Base-by-base conservation (phyloP, 1,140 invertebrate species). In the Radopholus similis region DNA sequence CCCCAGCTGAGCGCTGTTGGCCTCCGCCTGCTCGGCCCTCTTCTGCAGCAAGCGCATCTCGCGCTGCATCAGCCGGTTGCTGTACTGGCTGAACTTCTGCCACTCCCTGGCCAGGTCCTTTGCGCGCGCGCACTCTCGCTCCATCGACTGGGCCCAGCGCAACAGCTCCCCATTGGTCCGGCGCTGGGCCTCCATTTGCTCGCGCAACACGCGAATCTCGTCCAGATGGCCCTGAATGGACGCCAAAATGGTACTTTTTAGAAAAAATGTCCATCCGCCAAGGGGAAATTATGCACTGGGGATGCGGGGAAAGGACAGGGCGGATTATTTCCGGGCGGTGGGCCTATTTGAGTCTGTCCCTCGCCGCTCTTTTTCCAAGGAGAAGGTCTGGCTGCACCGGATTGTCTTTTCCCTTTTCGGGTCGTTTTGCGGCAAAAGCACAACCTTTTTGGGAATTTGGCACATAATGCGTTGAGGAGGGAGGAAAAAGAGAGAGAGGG, bases 31-130 rank as follows among this genome's bases (percentile, higher is more conserved):
- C 30, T 58, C 34, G 30, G 66, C 21, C 28, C 60, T 30, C n/a
- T 35, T 5, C 23, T 70, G 65, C 65, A 66, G 66, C 23, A 49
- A 37, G 49, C 26, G 58, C n/a, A 70, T 44, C 26, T 70, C 68
- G 83, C 95, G 93, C 42, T 92, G 86, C 93, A 97, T 96, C 0
- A 97, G 93, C 77, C 90, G 91, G 4, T 93, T 92, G 2, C 93
- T 96, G 83, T 97, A 96, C 32, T 92, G 86, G 0, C 94, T 94
- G 84, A 97, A 97, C 35, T 92, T 85, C 83, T 95, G 92, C 93
- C 93, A 96, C 85, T 96, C 93, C 44, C 91, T 84, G 2, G 92
- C 92, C 70, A 96, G 84, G 84, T 95, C 93, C 5, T 91, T 84
- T 0, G 91, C 91, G 81, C 93, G 92, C 80, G 94, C 92, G 18